Conservation (phyloP, 2,888 invertebrate genomes). For the Nomada flava region DNA sequence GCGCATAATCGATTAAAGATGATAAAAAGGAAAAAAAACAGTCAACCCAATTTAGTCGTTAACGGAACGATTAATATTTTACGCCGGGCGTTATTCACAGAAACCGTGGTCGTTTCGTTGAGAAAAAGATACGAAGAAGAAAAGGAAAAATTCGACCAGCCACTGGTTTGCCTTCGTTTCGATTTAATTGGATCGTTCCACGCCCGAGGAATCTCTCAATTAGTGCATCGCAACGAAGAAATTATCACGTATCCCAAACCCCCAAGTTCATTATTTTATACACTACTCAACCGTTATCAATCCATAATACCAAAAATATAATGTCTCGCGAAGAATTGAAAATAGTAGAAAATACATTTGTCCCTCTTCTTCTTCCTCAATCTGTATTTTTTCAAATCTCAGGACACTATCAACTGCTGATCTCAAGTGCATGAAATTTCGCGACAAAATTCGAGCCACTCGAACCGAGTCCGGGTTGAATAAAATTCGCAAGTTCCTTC, state of each 20-base stretch:
- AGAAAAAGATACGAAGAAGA: too few species aligned
- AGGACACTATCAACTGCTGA: too few species aligned
- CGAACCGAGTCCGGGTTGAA: background rate
- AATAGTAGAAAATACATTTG: too few species aligned
- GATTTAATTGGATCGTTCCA: background rate
- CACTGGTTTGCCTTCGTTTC: background rate
- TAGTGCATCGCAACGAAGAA: background rate
- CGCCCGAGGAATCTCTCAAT: constrained; percentile 8
- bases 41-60: background rate
- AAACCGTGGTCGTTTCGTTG: background rate
- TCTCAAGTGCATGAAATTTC: background rate
- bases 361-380: too few species aligned
- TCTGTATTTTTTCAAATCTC: too few species aligned
- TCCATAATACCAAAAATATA: too few species aligned
- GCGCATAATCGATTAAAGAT: constrained; percentile 1
- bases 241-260: too few species aligned
- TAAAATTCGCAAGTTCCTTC: background rate
- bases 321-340: too few species aligned
- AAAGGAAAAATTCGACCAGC: background rate
- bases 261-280: too few species aligned
- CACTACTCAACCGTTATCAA: too few species aligned
- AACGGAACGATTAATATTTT: constrained; percentile 16
- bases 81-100: constrained; percentile 6
- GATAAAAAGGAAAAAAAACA: background rate
- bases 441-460: background rate